These are phyloP conservation scores for Oreochromis grahami DNA, from an alignment of 2,797 vertebrate genomes.

Conservation along the genomic window DNA sequence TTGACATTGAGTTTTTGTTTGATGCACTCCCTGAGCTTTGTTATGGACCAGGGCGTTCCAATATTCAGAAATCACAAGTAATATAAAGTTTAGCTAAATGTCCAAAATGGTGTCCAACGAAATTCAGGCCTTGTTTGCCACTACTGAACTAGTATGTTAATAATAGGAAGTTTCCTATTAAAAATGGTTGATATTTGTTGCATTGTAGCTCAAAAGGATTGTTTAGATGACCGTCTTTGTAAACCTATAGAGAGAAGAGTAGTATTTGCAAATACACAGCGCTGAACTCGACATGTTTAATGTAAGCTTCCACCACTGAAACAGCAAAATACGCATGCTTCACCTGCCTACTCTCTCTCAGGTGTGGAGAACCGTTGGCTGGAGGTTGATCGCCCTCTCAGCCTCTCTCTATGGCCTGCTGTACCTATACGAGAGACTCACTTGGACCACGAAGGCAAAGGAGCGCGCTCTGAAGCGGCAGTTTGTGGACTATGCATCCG, in stretches of 20 bases:
- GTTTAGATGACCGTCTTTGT: background rate
- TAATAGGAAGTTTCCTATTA: background rate
- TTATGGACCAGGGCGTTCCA: background rate
- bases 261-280: background rate
- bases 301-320: background rate
- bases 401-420: conserved; percentile 86
- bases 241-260: background rate
- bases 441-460: conserved; percentile 93
- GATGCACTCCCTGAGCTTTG: background rate
- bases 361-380: conserved; percentile 90
- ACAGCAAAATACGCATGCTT: background rate
- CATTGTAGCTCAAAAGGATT: background rate
- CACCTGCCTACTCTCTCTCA: conserved; percentile 35
- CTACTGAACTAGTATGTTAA: background rate
- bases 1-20: background rate
- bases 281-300: background rate
- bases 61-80: background rate
- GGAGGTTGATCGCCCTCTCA: conserved; percentile 87
- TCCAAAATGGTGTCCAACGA: background rate
- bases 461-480: conserved; percentile 92
- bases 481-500: conserved; percentile 92
- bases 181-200: background rate
- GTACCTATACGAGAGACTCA: conserved; percentile 91
- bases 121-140: background rate
- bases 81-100: background rate